Base-by-base conservation (phyloP, 2,888 invertebrate species). In the Carterocephalus palaemon region DNA sequence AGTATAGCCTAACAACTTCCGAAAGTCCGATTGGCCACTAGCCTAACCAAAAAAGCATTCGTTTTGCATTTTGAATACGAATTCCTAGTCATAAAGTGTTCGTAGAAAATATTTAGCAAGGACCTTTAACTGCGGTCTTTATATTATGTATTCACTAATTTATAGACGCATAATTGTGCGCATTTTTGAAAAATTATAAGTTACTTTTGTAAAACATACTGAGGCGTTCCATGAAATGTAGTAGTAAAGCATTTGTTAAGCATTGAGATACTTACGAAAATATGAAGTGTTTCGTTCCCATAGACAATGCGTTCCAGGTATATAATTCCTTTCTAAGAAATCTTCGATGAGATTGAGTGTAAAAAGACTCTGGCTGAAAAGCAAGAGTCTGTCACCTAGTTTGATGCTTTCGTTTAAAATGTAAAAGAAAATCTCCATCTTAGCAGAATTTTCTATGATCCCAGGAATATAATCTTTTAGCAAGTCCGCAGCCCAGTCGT, bases 301-400 rank as follows among this genome's bases (percentile, higher is more conserved):
- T 51, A 89, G 88, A 56, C 92, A 91, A 36, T 90, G 89, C 10
- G 90, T 90, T 4, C 92, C 93, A 2, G 92, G 92, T 60, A 92
- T 89, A 52, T 78, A 84, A 60, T 91, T 92, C 64, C 90, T 90
- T 65, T 93, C 93, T 52, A 99, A 88, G 74, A 96, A 97, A 68
- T 96, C 94, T 87, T 99, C 99, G 50, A 99, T 95, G 48, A 98
- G 89, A 88, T 97, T 96, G 54, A 99, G 83, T 0, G 99, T 99
- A 59, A 98, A 93, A 47, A 99, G 88, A 62, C 97, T 98, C 76
- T 99, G 98, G 62, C 98, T 98, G 75, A 99, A 99, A 2, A 99
- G 91, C 41, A 99, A 87, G 46, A 99, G 88, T 50, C 98, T 92
- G 79, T 99, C 99, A 1, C 96, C 96, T 49, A 94, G 75, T 47